Conservation (phyloP, 2,113 vertebrate genomes). For the Nothoprocta pentlandii region DNA sequence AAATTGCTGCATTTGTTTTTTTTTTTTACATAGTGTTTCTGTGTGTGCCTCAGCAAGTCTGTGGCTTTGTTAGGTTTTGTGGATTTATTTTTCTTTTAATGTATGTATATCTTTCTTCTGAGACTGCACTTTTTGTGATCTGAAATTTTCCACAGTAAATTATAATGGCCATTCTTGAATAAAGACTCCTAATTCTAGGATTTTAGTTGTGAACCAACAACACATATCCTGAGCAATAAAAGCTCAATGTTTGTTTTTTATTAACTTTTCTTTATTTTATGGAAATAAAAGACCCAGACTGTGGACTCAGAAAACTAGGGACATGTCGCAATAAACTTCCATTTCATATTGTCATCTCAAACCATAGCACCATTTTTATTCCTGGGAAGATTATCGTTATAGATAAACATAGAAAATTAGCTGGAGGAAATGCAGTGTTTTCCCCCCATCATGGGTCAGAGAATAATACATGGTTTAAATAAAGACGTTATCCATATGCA, state of each 20-base stretch:
- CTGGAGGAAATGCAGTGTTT: neutral
- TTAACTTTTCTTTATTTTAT: neutral
- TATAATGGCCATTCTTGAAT: neutral
- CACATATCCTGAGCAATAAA: neutral
- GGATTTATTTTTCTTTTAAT: neutral
- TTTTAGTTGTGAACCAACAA: neutral
- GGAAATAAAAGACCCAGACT: neutral
- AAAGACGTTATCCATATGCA: neutral
- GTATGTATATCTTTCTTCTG: neutral
- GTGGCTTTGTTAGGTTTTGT: neutral
- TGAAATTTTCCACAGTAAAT: neutral
- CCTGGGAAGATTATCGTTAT: neutral
- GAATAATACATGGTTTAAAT: neutral
- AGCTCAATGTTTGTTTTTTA: neutral
- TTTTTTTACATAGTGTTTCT: neutral
- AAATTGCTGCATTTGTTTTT: neutral
- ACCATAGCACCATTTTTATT: neutral
- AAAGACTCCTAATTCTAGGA: neutral
- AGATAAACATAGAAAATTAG: neutral
- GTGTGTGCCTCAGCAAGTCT: neutral
- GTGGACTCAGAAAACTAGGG: neutral
- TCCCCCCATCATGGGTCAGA: neutral
- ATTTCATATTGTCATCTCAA: neutral
- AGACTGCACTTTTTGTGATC: neutral
- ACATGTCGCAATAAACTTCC: neutral